Percentiles rank a stretch among this genome's conserved stretches.
phyloP scores from a whole-genome alignment of 2,797 vertebrate genomes.

The Danio aesculapii region DNA sequence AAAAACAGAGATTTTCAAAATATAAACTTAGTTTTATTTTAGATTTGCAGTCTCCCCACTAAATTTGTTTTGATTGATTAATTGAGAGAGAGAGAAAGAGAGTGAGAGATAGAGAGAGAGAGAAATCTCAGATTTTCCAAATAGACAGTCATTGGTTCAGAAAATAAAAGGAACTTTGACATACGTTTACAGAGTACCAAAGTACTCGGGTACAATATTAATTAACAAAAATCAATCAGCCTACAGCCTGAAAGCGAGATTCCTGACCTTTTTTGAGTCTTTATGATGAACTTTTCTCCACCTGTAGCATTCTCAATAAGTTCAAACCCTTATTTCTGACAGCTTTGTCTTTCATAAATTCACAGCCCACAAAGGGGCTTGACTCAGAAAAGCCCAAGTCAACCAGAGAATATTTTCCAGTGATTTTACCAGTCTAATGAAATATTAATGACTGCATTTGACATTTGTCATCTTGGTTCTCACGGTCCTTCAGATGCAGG shows the following conservation, averaged over 20 bases:
- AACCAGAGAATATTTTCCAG: constrained; percentile 18
- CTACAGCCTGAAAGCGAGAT: not conserved
- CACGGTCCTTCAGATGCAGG: constrained; percentile 3
- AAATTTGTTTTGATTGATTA: too few relatives aligned
- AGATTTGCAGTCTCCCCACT: too few relatives aligned
- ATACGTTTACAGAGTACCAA: not conserved
- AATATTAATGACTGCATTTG: constrained; percentile 33
- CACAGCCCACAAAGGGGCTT: constrained; percentile 11
- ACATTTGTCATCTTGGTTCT: constrained; percentile 32
- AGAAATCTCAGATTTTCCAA: too few relatives aligned
- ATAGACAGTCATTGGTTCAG: too few relatives aligned
- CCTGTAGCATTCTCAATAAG: not conserved
- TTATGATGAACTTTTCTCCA: not conserved
- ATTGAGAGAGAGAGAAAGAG: too few relatives aligned
- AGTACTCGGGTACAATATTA: not conserved
- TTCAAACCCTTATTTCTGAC: constrained; percentile 5
- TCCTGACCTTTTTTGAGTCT: not conserved
- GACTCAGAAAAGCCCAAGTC: constrained; percentile 18
- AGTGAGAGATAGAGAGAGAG: too few relatives aligned
- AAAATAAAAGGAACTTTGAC: not conserved
- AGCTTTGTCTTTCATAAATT: constrained; percentile 1
- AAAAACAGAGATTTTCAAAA: too few relatives aligned
- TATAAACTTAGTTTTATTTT: too few relatives aligned
- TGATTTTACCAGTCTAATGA: constrained; percentile 11
- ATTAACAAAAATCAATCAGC: constrained; percentile 1